Percentiles rank a stretch among this genome's conserved stretches.
These are phyloP conservation scores for Bombyx mori DNA, from an alignment of 1,140 invertebrate species.

Conservation along the genomic window DNA sequence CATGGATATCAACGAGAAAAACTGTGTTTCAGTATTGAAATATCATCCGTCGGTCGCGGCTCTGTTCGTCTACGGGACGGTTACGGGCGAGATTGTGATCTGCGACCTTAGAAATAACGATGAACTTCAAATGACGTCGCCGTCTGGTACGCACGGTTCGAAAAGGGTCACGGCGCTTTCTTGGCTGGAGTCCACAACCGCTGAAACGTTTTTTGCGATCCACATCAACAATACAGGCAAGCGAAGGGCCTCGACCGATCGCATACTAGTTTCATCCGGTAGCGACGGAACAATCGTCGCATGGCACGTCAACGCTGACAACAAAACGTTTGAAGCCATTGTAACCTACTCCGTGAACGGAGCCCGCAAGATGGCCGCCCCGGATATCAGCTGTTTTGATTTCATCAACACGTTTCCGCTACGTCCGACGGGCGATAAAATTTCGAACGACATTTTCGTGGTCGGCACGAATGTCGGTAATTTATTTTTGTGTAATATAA, in stretches of 20 bases:
- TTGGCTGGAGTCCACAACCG: constrained; percentile 44
- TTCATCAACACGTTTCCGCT: constrained; percentile 41
- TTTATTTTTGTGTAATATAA: constrained; percentile 38
- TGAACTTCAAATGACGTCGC: constrained; percentile 35
- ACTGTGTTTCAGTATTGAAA: constrained; percentile 41
- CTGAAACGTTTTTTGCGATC: constrained; percentile 39
- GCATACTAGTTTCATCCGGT: constrained; percentile 44
- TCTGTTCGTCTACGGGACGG: constrained; percentile 47
- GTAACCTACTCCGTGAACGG: constrained; percentile 36
- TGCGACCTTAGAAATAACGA: constrained; percentile 34
- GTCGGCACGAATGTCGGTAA: constrained; percentile 39
- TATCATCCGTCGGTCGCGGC: constrained; percentile 49
- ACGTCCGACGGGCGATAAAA: constrained; percentile 30
- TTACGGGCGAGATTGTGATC: constrained; percentile 49
- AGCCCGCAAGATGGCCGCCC: constrained; percentile 17
- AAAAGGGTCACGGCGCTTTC: constrained; percentile 32
- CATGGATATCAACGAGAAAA: constrained; percentile 46
- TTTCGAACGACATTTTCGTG: constrained; percentile 37
- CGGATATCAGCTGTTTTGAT: constrained; percentile 49
- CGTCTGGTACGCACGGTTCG: constrained; percentile 37
- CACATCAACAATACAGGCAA: constrained; percentile 44
- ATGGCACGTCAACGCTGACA: constrained; percentile 43
- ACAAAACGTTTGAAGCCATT: constrained; percentile 41
- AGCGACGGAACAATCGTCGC: constrained; percentile 43
- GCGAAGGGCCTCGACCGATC: constrained; percentile 41